Evolutionary conservation across 2,113 vertebrate genomes (phyloP).

Genomic region (Tursiops truncatus): DNA sequence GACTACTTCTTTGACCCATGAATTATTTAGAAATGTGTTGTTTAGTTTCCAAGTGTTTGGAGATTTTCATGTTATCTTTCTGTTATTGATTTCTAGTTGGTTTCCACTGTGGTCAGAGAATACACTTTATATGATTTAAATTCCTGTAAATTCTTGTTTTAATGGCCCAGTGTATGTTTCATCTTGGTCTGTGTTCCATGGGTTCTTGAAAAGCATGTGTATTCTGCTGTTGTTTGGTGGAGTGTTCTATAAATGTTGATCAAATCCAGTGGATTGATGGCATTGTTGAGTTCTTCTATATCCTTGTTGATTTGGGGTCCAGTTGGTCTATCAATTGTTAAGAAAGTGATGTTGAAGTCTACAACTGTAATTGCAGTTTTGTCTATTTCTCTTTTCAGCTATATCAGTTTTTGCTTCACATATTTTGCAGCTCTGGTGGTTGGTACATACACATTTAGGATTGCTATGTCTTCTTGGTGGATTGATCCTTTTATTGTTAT

Average conservation of each 20-base stretch:
- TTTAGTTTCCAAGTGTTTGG: neutral
- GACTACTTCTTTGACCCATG: neutral
- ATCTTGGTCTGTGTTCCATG: neutral
- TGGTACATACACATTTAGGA: neutral
- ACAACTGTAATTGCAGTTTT: neutral
- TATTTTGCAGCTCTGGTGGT: neutral
- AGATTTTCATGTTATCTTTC: neutral
- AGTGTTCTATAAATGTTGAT: neutral
- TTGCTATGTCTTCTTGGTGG: neutral
- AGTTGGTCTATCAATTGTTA: neutral
- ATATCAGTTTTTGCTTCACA: neutral
- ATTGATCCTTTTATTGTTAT: too few relatives aligned
- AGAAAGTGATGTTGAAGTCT: neutral
- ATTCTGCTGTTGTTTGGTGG: neutral
- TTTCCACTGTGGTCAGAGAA: neutral
- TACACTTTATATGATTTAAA: neutral
- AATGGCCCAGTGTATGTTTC: neutral
- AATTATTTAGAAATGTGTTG: neutral
- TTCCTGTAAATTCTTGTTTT: neutral
- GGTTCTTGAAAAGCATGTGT: neutral
- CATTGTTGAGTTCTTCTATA: neutral
- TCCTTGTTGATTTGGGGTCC: neutral
- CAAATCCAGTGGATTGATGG: too few relatives aligned
- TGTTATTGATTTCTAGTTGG: neutral
- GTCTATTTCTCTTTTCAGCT: neutral